Evolutionary conservation across 2,888 invertebrate species (phyloP).

Genomic region (Lepidochitona cinerea): DNA sequence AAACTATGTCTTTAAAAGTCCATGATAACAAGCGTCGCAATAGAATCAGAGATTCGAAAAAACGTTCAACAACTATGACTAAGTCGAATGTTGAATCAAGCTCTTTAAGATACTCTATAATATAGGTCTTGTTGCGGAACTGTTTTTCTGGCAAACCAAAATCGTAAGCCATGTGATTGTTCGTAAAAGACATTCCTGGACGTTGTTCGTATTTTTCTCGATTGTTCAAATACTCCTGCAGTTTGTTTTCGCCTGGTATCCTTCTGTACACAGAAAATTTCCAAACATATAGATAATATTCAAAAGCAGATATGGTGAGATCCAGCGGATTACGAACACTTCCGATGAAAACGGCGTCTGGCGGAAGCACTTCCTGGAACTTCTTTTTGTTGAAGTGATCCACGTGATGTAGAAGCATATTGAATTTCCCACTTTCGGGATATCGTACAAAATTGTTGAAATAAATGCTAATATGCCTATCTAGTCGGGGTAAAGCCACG

Average conservation of each 20-base stretch:
- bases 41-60: constrained; percentile 7
- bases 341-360: neutral
- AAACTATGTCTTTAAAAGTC: neutral
- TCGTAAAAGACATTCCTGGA: neutral
- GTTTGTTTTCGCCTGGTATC: neutral
- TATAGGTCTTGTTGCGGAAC: neutral
- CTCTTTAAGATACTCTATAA: neutral
- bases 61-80: constrained; percentile 2
- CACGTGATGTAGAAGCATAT: neutral
- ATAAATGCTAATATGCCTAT: neutral
- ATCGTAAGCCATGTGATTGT: constrained; percentile 3
- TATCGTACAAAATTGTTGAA: neutral
- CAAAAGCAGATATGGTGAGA: neutral
- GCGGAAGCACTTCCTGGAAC: neutral
- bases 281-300: neutral
- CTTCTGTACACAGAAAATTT: neutral
- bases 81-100: neutral
- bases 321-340: neutral
- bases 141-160: neutral
- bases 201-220: neutral
- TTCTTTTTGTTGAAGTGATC: neutral
- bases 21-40: constrained; percentile 1
- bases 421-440: neutral
- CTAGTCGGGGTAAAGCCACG: neutral
- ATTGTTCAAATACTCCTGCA: neutral